These are phyloP conservation scores for Exocentrus adspersus DNA, from an alignment of 2,888 invertebrate genomes.

Conservation along the genomic window DNA sequence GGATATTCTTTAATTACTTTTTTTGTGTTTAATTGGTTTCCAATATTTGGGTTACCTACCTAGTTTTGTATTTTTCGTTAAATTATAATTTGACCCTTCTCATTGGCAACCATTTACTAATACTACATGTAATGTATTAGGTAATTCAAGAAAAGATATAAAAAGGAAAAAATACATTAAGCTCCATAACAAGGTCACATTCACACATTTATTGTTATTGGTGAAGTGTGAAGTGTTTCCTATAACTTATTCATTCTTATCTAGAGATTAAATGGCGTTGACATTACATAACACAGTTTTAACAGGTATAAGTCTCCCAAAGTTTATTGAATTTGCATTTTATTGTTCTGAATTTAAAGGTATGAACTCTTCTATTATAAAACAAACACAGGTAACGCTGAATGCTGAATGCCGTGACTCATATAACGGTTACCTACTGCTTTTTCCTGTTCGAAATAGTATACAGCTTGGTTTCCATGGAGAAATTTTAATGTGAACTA, in stretches of 20 bases:
- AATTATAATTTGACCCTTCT: not conserved
- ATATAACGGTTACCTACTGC: conserved; percentile 19
- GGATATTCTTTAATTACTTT: too few relatives aligned
- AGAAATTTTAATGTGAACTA: not conserved
- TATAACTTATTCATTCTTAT: too few relatives aligned
- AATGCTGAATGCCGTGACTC: conserved; percentile 1
- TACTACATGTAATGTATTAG: not conserved
- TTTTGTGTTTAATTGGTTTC: too few relatives aligned
- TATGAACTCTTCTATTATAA: conserved; percentile 2
- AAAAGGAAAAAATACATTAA: not conserved
- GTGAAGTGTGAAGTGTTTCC: too few relatives aligned
- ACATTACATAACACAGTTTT: too few relatives aligned
- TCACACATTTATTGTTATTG: not conserved
- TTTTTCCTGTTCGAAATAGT: conserved; percentile 13
- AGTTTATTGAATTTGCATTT: too few relatives aligned
- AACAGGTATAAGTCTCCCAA: too few relatives aligned
- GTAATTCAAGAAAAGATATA: not conserved
- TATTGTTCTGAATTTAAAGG: not conserved
- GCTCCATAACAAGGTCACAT: not conserved
- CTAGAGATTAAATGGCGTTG: too few relatives aligned
- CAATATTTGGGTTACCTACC: too few relatives aligned
- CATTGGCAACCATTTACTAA: not conserved
- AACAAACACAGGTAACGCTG: conserved; percentile 11
- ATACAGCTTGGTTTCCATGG: not conserved
- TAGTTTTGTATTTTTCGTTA: not conserved